Evolutionary conservation across 1,140 invertebrate genomes (phyloP).

Genomic region (Drosophila paulistorum): DNA sequence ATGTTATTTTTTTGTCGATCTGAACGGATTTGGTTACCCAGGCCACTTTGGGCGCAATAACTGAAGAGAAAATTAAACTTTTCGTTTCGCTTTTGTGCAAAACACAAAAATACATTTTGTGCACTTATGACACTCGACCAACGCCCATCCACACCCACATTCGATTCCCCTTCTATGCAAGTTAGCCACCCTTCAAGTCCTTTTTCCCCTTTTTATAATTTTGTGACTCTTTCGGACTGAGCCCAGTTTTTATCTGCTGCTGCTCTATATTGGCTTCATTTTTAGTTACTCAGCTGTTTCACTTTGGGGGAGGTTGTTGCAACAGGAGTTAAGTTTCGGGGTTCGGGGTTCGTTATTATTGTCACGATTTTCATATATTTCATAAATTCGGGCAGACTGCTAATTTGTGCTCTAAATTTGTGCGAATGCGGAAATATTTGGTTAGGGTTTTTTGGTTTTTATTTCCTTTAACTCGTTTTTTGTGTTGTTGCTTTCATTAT

Average conservation of each 20-base stretch:
- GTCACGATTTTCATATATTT: conserved; percentile 79
- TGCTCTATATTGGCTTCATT: conserved; percentile 77
- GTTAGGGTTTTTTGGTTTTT: conserved; percentile 56
- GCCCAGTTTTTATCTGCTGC: conserved; percentile 69
- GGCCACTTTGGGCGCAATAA: neutral
- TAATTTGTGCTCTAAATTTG: conserved; percentile 78
- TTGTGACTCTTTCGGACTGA: conserved; percentile 63
- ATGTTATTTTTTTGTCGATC: conserved; percentile 45
- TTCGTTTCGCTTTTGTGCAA: conserved; percentile 70
- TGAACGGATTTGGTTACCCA: conserved; percentile 80
- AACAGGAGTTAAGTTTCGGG: conserved; percentile 26
- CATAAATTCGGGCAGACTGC: conserved; percentile 78
- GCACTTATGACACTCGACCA: conserved; percentile 68
- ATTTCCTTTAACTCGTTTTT: conserved; percentile 17
- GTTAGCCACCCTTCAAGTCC: conserved; percentile 37
- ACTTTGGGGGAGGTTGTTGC: conserved; percentile 53
- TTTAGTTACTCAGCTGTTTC: conserved; percentile 78
- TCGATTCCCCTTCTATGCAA: conserved; percentile 28
- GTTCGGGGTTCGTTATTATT: conserved; percentile 57
- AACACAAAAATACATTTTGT: conserved; percentile 77
- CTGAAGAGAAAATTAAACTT: conserved; percentile 74
- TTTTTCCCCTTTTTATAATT: conserved; percentile 11
- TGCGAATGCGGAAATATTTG: conserved; percentile 71
- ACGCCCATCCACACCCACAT: conserved; percentile 17
- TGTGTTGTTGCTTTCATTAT: conserved; percentile 38